Evolutionary conservation across 2,888 invertebrate species (phyloP), one percentile per base, ranked within the genome.

Genomic region (Corbicula japonica): DNA sequence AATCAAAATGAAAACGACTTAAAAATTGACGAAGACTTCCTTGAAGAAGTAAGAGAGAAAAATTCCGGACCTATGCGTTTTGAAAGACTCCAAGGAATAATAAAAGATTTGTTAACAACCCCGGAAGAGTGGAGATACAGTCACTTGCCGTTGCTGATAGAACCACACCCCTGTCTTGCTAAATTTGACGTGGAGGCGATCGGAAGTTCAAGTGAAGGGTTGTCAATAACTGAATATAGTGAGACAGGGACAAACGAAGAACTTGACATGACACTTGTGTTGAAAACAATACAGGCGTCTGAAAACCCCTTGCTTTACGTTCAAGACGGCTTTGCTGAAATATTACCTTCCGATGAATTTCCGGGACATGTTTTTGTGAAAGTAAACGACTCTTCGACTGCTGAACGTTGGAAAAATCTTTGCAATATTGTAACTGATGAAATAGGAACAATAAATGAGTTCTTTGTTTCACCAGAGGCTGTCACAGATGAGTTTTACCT

Each of bases 401-500:
- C 46, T n/a, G 28, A 46, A 10, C 21, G 21, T 4, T 74, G 74
- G 74, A 54, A 54, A 50, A 66, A 50, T 35, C 28, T 74, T 38
- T 61, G 66, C 34, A 74, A 74, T 32, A 61, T 74, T 32, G 50
- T 68, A 6, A 44, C 66, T 18, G 61, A 68, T 28, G 21, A 41
- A 32, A 34, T 68, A 32, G 74, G 74, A 10, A 46, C 48, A 6
- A 35, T 74, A 28, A 74, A 48, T 21, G 66, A 74, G 28, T 74
- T 74, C 41, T 74, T 35, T 30, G 15, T 74, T 1, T 54, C 66
- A n/a, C 74, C 74, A 23, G 61, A 41, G 5, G 60, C 58, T n/a
- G 44, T 74, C 30, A 68, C 74, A 10, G 74, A 74, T 48, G 74
- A 74, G 61, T 74, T 74, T 28, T 74, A 44, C 48, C 5, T 74